Conservation (phyloP, 2,797 vertebrate species). For the Melanitta fusca region DNA sequence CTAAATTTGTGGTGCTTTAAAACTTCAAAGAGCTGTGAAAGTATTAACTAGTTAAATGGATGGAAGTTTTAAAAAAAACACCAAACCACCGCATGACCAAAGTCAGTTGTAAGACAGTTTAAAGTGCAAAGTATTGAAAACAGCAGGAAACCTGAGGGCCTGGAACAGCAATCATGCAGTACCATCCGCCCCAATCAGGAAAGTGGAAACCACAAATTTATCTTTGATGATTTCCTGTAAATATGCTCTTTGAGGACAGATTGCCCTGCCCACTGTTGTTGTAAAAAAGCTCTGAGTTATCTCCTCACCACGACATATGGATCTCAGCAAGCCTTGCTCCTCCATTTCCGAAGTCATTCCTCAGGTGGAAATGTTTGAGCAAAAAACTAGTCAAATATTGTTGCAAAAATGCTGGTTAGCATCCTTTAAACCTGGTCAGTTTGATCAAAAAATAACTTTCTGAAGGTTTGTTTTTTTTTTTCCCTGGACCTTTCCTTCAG, state of each 20-base stretch:
- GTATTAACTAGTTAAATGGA: constrained; percentile 50
- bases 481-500: background rate
- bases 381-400: background rate
- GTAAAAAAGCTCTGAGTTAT: constrained; percentile 25
- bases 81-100: background rate
- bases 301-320: constrained; percentile 5
- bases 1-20: constrained; percentile 45
- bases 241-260: constrained; percentile 60
- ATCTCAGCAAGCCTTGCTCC: constrained; percentile 36
- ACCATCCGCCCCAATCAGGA: constrained; percentile 50
- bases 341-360: background rate
- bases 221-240: constrained; percentile 69
- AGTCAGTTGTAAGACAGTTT: constrained; percentile 50
- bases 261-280: constrained; percentile 51
- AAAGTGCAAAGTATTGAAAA: constrained; percentile 61
- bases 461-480: background rate
- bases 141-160: constrained; percentile 52
- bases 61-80: constrained; percentile 24
- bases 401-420: background rate
- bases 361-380: background rate
- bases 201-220: constrained; percentile 52
- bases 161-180: constrained; percentile 32
- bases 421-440: background rate
- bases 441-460: background rate
- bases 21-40: constrained; percentile 15